Conservation (phyloP, 2,113 vertebrate species). For the Cyanoderma ruficeps region DNA sequence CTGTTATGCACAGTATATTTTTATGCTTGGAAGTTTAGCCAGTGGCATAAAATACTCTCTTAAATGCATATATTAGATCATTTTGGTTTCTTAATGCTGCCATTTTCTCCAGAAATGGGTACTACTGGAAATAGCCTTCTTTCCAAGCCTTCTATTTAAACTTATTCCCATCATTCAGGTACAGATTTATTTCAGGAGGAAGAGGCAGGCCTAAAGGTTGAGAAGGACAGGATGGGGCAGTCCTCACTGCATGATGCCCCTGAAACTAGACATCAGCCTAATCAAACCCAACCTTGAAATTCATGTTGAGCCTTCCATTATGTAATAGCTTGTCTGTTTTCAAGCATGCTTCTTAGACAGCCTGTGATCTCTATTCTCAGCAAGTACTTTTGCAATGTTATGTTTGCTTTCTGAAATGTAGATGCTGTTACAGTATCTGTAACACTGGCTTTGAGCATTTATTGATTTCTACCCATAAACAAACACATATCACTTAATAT, state of each 20-base stretch:
- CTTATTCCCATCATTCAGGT: background rate
- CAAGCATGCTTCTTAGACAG: background rate
- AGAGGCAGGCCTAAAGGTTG: background rate
- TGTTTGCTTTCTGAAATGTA: background rate
- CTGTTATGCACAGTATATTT: background rate
- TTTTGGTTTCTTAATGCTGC: background rate
- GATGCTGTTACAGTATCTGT: background rate
- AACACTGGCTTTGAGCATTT: background rate
- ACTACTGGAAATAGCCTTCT: background rate
- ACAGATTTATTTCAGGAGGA: background rate
- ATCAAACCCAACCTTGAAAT: background rate
- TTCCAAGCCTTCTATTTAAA: background rate
- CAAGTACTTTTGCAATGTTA: background rate
- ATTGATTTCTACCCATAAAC: background rate
- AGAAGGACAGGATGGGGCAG: background rate
- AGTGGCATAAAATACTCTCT: background rate
- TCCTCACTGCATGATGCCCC: background rate
- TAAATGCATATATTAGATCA: background rate
- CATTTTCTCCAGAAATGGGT: background rate
- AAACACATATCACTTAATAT: background rate
- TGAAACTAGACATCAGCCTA: background rate
- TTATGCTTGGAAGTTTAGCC: background rate
- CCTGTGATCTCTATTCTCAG: background rate
- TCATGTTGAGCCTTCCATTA: background rate
- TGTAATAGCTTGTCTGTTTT: background rate